These are phyloP conservation scores for Mellivora capensis DNA, from an alignment of 2,113 vertebrate genomes.

Conservation along the genomic window DNA sequence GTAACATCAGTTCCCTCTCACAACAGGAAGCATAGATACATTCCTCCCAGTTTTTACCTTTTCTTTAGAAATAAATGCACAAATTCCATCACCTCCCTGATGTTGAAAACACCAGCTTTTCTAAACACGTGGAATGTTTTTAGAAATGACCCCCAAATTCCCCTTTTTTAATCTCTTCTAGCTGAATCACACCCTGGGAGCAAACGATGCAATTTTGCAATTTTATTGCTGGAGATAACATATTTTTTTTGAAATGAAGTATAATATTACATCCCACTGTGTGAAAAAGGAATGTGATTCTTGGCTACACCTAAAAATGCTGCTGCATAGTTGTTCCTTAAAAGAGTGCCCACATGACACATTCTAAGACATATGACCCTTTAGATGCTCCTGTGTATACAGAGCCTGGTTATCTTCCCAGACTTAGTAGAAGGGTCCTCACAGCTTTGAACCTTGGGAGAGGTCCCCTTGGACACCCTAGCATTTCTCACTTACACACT, in stretches of 20 bases:
- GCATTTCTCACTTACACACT: neutral
- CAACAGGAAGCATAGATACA: neutral
- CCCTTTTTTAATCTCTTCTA: neutral
- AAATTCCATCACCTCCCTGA: neutral
- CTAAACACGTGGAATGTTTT: neutral
- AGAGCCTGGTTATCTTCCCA: neutral
- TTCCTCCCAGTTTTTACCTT: neutral
- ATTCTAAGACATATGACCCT: neutral
- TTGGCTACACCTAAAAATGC: neutral
- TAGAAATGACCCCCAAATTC: neutral
- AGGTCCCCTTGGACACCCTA: no score
- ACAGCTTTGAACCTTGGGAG: neutral
- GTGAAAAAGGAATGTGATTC: neutral
- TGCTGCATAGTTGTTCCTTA: neutral
- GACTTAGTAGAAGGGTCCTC: neutral
- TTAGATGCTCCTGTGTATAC: neutral
- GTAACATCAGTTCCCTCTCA: neutral
- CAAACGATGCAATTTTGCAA: neutral
- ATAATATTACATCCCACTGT: neutral
- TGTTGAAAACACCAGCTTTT: neutral
- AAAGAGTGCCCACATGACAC: neutral
- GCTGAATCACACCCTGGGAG: neutral
- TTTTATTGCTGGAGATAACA: neutral
- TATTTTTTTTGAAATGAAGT: neutral
- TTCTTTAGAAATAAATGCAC: neutral